phyloP scores from a whole-genome alignment of 92 coral and sea anemone genomes.

The Porites cylindrica region DNA sequence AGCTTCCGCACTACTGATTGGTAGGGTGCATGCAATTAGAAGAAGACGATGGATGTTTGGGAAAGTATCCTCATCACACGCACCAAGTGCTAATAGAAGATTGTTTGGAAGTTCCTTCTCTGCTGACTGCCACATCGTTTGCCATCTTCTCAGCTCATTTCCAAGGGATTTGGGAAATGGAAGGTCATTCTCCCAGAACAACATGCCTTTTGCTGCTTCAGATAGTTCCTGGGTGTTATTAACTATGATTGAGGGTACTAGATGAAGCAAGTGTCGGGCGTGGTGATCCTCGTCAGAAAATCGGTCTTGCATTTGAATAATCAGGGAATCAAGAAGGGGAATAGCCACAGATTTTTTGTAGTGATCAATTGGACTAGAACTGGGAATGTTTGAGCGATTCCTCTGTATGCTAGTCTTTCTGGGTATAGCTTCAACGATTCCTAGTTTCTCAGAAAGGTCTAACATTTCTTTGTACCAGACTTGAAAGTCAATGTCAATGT shows the following conservation, averaged over 20 bases:
- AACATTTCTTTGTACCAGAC: constrained; percentile 63
- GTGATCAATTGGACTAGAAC: constrained; percentile 59
- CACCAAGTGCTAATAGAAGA: too few relatives aligned
- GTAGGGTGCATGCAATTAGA: too few relatives aligned
- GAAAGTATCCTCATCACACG: too few relatives aligned
- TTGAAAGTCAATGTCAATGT: constrained; percentile 49
- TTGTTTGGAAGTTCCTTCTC: constrained; percentile 47
- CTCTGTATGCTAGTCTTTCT: constrained; percentile 60
- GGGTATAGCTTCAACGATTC: constrained; percentile 44
- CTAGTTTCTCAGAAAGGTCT: constrained; percentile 56
- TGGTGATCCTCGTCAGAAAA: too few relatives aligned
- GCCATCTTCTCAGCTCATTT: constrained; percentile 55
- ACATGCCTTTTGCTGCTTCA: constrained; percentile 56
- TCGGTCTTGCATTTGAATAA: too few relatives aligned
- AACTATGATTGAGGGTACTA: constrained; percentile 43
- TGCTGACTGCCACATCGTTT: constrained; percentile 44
- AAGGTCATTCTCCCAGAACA: constrained; percentile 60
- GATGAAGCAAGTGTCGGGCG: neutral
- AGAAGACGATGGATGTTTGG: neutral
- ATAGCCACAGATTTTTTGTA: neutral
- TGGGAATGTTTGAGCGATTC: constrained; percentile 61
- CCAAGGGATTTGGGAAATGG: constrained; percentile 64
- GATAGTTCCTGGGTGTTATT: constrained; percentile 51
- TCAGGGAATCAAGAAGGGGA: too few relatives aligned
- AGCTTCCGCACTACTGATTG: too few relatives aligned